Conservation (phyloP, 2,113 vertebrate species). For the Halichoeres trimaculatus region DNA sequence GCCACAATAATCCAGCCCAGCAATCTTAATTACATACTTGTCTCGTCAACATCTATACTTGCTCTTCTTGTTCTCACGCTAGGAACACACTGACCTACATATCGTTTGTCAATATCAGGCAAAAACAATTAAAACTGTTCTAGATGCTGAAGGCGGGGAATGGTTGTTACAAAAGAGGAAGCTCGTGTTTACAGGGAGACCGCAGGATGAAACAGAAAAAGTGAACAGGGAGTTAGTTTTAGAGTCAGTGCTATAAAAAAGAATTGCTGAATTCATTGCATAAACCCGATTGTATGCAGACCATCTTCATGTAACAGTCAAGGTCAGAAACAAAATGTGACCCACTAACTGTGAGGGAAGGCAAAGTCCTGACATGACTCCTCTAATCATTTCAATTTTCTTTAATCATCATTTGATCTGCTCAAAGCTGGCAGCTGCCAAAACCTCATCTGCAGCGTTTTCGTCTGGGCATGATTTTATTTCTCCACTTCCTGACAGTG, state of each 20-base stretch:
- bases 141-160: not conserved
- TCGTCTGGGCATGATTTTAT: slow-evolving; percentile 2
- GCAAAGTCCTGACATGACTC: not conserved
- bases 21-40: slow-evolving; percentile 48
- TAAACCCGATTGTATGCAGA: not conserved
- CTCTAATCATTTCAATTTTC: not conserved
- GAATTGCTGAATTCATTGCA: not conserved
- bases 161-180: not conserved
- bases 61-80: slow-evolving; percentile 28
- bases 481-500: slow-evolving; percentile 18
- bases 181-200: not conserved
- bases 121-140: not conserved
- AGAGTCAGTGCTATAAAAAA: not conserved
- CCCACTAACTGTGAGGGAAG: not conserved
- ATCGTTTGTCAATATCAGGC: not conserved
- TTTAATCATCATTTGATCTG: not conserved
- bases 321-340: not conserved
- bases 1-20: slow-evolving; percentile 29
- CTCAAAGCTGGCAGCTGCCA: not conserved
- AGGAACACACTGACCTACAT: slow-evolving; percentile 2
- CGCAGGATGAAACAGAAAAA: not conserved
- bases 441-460: not conserved
- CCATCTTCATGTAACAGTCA: not conserved
- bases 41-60: not conserved
- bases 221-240: not conserved